phyloP scores from a whole-genome alignment of 2,888 invertebrate species.

The Drosophila nr. medialis region DNA sequence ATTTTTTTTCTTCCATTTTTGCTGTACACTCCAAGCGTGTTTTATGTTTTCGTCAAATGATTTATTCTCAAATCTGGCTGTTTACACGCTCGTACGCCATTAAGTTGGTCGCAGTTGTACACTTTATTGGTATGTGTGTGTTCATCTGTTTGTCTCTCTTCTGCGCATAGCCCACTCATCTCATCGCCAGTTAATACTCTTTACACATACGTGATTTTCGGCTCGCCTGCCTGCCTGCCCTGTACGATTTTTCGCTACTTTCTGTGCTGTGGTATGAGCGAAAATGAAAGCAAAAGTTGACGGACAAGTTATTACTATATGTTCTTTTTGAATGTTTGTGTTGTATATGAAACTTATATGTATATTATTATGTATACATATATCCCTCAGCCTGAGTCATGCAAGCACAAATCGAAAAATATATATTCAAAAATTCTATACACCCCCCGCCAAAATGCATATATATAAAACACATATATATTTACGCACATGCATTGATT shows the following conservation, averaged over 20 bases:
- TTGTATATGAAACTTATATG: slow-evolving; percentile 22
- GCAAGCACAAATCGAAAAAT: slow-evolving; percentile 20
- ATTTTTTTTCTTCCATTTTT: slow-evolving; percentile 33
- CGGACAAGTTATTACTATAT: slow-evolving; percentile 73
- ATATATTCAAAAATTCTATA: slow-evolving; percentile 47
- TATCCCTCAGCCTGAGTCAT: slow-evolving; percentile 6
- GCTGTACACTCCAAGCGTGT: slow-evolving; percentile 52
- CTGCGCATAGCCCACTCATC: slow-evolving; percentile 7
- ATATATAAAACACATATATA: not conserved
- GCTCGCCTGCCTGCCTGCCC: slow-evolving; percentile 50
- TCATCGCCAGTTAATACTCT: slow-evolving; percentile 44
- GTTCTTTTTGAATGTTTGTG: slow-evolving; percentile 20
- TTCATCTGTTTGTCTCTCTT: slow-evolving; percentile 53
- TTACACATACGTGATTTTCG: slow-evolving; percentile 75
- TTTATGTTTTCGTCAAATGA: slow-evolving; percentile 72
- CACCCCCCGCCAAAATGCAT: slow-evolving; percentile 42
- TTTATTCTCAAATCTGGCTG: slow-evolving; percentile 62
- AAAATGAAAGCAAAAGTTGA: slow-evolving; percentile 83
- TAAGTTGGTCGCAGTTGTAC: slow-evolving; percentile 66
- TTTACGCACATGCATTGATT: slow-evolving; percentile 16
- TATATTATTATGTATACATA: slow-evolving; percentile 8
- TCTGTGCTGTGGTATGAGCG: slow-evolving; percentile 47
- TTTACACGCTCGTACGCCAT: slow-evolving; percentile 51
- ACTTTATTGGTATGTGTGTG: slow-evolving; percentile 28
- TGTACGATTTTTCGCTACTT: slow-evolving; percentile 66